Conservation (phyloP, 2,113 vertebrate genomes). For the Mellivora capensis region DNA sequence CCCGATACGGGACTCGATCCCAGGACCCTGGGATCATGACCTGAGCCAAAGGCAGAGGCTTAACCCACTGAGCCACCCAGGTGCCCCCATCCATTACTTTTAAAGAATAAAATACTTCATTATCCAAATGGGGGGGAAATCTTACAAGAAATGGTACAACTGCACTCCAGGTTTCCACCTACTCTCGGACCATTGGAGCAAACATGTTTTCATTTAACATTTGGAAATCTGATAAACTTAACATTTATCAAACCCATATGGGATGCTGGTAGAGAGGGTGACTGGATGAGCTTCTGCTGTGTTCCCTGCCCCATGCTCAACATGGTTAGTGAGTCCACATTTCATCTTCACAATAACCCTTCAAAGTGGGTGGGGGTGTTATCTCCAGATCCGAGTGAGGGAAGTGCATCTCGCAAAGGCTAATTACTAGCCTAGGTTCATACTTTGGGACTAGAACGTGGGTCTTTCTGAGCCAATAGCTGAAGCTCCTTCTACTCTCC, state of each 20-base stretch:
- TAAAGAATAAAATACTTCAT: background rate
- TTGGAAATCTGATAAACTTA: background rate
- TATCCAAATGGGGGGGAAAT: background rate
- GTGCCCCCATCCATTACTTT: background rate
- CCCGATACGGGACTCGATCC: too few species aligned
- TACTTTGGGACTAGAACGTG: background rate
- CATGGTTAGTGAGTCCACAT: background rate
- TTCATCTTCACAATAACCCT: background rate
- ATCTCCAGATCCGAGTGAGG: background rate
- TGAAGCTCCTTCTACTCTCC: background rate
- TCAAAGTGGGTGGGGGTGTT: too few species aligned
- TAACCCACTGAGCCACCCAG: too few species aligned
- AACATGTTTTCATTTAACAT: background rate
- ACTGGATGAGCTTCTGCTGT: too few species aligned
- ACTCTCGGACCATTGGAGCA: background rate
- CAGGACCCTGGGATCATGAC: too few species aligned
- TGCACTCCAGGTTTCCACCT: background rate
- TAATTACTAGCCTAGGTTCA: background rate
- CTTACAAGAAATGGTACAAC: background rate
- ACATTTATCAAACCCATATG: background rate
- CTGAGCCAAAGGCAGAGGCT: too few species aligned
- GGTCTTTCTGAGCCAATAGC: background rate
- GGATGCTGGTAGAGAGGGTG: background rate
- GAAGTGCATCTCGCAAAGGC: background rate
- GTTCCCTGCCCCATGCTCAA: background rate